Percentiles rank a stretch among this genome's conserved stretches.
Conservation (phyloP, 35 echinoderm and acorn worm species). For the Ophiothrix spiculata region DNA sequence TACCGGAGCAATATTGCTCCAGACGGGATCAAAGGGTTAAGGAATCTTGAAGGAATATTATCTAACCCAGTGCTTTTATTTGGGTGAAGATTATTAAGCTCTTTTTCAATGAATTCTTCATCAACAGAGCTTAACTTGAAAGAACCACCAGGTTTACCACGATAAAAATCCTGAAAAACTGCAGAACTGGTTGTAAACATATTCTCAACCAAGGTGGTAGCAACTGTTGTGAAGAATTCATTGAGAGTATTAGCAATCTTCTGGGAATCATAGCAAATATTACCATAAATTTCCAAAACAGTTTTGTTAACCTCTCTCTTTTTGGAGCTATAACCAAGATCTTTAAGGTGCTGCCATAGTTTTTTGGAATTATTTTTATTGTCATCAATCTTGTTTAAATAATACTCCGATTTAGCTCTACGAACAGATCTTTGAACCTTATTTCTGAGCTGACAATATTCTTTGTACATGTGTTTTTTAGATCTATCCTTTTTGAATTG, state of each 20-base stretch:
- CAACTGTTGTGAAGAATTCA: neutral
- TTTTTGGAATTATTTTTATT: neutral
- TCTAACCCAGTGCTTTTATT: no score
- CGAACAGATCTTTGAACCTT: neutral
- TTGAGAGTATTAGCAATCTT: neutral
- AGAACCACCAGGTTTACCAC: neutral
- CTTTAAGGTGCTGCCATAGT: neutral
- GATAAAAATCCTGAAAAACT: neutral
- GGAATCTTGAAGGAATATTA: no score
- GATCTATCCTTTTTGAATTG: neutral
- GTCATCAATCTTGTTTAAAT: neutral
- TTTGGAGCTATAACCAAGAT: no score
- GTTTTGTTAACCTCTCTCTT: no score
- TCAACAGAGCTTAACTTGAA: neutral
- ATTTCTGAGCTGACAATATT: no score
- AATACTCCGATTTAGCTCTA: no score
- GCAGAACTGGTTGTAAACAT: neutral
- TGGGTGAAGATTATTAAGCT: neutral
- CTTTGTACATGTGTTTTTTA: neutral
- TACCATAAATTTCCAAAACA: neutral
- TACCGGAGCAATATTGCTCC: no score
- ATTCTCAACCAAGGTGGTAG: neutral
- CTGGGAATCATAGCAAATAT: neutral
- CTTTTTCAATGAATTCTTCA: neutral
- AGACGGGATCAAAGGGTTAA: no score